A percentile compares a stretch with the other conserved stretches of the same genome.
phyloP scores from a whole-genome alignment of 2,888 invertebrate genomes.

The Linnaemya vulpina region DNA sequence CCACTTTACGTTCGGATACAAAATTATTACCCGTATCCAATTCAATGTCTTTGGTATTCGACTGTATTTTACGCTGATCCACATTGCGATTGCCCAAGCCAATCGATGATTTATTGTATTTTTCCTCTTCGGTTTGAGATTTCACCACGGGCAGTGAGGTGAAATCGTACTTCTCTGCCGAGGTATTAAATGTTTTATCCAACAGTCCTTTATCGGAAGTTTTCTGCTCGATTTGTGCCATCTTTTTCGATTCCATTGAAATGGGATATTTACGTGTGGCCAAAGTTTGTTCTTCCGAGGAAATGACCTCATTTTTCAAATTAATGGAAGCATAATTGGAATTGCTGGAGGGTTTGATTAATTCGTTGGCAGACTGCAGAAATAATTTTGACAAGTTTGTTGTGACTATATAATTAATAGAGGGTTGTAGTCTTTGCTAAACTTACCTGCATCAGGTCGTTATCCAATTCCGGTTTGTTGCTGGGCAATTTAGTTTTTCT shows the following conservation, averaged over 20 bases:
- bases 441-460: constrained; percentile 60
- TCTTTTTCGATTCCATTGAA: constrained; percentile 47
- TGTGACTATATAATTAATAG: too few species aligned
- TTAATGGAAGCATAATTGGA: constrained; percentile 77
- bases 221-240: constrained; percentile 19
- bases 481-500: constrained; percentile 88
- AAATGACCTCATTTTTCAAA: constrained; percentile 80
- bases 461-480: constrained; percentile 83
- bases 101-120: constrained; percentile 78
- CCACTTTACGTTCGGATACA: constrained; percentile 80
- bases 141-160: constrained; percentile 39
- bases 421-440: background rate
- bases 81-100: constrained; percentile 77
- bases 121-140: constrained; percentile 78
- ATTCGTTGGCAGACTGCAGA: constrained; percentile 80
- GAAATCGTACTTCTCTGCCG: constrained; percentile 59
- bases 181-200: constrained; percentile 61
- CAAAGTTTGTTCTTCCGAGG: constrained; percentile 68
- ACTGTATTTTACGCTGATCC: constrained; percentile 83
- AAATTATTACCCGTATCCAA: constrained; percentile 83
- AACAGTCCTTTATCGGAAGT: constrained; percentile 58
- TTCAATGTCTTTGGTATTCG: constrained; percentile 83
- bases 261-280: constrained; percentile 51
- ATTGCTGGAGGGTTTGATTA: constrained; percentile 77
- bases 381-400: background rate